Evolutionary conservation across 2,797 vertebrate genomes (phyloP), one percentile per base, ranked within the genome.

Genomic region (Heliangelus exortis): DNA sequence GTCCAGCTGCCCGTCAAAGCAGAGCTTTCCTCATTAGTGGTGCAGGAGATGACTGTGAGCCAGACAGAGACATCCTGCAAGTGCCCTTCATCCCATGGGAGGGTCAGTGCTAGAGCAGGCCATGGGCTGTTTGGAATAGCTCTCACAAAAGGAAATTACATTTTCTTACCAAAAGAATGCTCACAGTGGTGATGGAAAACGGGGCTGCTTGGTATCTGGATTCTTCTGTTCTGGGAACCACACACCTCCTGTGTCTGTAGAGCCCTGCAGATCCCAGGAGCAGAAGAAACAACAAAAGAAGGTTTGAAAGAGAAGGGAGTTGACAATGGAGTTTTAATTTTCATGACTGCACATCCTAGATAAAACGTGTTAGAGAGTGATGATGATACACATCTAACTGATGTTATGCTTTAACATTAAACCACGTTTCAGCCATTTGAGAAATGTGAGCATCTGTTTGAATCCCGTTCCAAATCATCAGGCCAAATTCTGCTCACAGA

Each of bases 31-130:
- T 8, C 29, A 3, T 1, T 18, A 12, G 14, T 1, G 4, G 4
- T 79, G 63, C 19, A 29, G 48, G 45, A 76, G 82, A 13, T 53
- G 34, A 8, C 54, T 61, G 34, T 79, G 63, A 58, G 15, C 9
- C 14, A 48, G 31, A 8, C 7, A 12, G 58, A 83, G 34, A 51
- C 9, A 48, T 36, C 22, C 36, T 71, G 28, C 51, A 62, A 31
- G 26, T 79, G 10, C 8, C 11, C 13, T 65, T 39, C 58, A 34
- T 7, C 17, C 19, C 0, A 0, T 1, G 5, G 23, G 14, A n/a
- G 15, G 10, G 5, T 33, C 53, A 29, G 18, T 29, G 20, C 25
- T 91, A 51, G 53, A 83, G 54, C 33, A 74, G 65, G 9, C 34
- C 10, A 3, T 22, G 43, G 50, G 8, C 58, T 83, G 22, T 45